Percentiles rank a stretch among this genome's conserved stretches.
Evolutionary conservation across 1,140 invertebrate genomes (phyloP).

Genomic region (Goniozus legneri): DNA sequence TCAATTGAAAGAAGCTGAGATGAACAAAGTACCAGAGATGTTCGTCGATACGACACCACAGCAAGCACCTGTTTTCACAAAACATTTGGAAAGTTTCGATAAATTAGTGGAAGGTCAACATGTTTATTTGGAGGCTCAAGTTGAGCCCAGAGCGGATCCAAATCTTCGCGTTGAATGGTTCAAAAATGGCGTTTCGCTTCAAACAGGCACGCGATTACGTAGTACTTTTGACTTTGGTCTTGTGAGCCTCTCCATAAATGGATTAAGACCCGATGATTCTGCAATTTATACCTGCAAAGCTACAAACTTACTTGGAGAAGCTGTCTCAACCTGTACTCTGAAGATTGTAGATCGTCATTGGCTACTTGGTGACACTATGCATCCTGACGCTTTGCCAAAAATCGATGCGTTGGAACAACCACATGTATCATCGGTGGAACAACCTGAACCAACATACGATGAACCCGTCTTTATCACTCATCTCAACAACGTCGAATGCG

Average conservation of each 20-base stretch:
- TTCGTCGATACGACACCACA: slow-evolving; percentile 77
- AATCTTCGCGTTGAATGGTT: slow-evolving; percentile 89
- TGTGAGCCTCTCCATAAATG: slow-evolving; percentile 87
- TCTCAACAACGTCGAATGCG: slow-evolving; percentile 84
- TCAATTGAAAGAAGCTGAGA: slow-evolving; percentile 82
- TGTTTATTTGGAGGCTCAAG: slow-evolving; percentile 89
- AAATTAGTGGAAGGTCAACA: slow-evolving; percentile 85
- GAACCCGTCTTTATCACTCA: slow-evolving; percentile 86
- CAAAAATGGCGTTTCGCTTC: slow-evolving; percentile 83
- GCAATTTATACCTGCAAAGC: slow-evolving; percentile 94
- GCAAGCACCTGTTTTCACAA: slow-evolving; percentile 87
- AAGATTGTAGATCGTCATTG: slow-evolving; percentile 86
- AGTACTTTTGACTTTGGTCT: slow-evolving; percentile 92
- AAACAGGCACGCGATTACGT: slow-evolving; percentile 78
- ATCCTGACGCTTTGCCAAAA: slow-evolving; percentile 85
- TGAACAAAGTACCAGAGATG: slow-evolving; percentile 82
- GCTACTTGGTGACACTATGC: slow-evolving; percentile 82
- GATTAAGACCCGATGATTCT: slow-evolving; percentile 81
- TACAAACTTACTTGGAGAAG: slow-evolving; percentile 84
- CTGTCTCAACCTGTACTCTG: slow-evolving; percentile 84
- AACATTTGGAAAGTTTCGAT: slow-evolving; percentile 82
- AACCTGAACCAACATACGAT: slow-evolving; percentile 75
- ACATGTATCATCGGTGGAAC: slow-evolving; percentile 59
- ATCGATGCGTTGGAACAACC: slow-evolving; percentile 85
- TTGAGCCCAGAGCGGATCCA: slow-evolving; percentile 94